phyloP scores from a whole-genome alignment of 2,113 vertebrate genomes.

The Lepus americanus region DNA sequence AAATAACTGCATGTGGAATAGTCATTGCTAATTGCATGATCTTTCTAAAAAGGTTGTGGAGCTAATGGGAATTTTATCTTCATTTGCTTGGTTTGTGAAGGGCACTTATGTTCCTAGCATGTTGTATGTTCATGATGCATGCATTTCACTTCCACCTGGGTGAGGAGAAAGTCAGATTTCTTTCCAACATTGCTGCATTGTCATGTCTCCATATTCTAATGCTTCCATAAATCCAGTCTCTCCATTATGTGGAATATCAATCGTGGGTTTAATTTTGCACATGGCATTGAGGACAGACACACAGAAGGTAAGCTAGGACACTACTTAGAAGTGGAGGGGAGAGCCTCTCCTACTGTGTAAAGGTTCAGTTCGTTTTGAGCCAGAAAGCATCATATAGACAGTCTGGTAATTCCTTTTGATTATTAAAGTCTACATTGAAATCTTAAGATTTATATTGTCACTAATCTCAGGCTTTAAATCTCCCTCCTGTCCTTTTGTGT shows the following conservation, averaged over 20 bases:
- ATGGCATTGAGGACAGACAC: conserved; percentile 87
- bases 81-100: conserved; percentile 63
- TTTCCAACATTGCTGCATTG: conserved; percentile 88
- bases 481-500: neutral
- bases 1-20: conserved; percentile 68
- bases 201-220: conserved; percentile 88
- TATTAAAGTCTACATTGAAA: conserved; percentile 23
- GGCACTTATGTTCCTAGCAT: conserved; percentile 78
- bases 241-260: conserved; percentile 90
- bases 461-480: neutral
- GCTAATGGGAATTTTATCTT: conserved; percentile 60
- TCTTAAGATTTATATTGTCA: neutral
- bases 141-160: conserved; percentile 79
- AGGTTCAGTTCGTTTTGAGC: conserved; percentile 71
- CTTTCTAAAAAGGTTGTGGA: conserved; percentile 43
- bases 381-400: neutral
- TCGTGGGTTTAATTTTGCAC: conserved; percentile 90
- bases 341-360: conserved; percentile 57
- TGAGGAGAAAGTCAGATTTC: conserved; percentile 85
- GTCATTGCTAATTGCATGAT: conserved; percentile 69
- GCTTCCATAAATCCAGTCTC: conserved; percentile 89
- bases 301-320: conserved; percentile 90
- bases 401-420: neutral
- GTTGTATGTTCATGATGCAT: conserved; percentile 84
- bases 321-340: conserved; percentile 74